Base-by-base conservation (phyloP, 1,140 invertebrate genomes). In the Bombyx mandarina region DNA sequence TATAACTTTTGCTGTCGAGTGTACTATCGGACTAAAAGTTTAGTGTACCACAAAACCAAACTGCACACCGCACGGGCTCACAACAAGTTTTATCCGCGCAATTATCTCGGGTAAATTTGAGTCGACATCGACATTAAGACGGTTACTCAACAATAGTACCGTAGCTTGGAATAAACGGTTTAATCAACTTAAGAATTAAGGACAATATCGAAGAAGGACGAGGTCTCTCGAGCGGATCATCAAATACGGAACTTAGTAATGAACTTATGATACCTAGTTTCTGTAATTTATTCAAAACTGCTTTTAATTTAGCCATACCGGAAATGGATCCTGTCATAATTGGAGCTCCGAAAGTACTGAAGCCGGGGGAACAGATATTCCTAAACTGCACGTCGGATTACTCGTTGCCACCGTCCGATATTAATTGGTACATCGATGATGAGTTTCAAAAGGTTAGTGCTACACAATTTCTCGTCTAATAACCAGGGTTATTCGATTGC, bases 381-480 rank as follows among this genome's bases (percentile, higher is more conserved):
- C 89, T 90, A 50, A 91, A 90, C 70, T 92, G 91, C 77, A 84
- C 89, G 45, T 90, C 90, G 22, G 89, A 89, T 68, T 89, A 85
- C 65, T 90, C 90, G 10, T 88, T 90, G 66, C 88, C 91, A 43
- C 88, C 90, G 8, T 88, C 91, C 7, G 88, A 89, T 52, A 87
- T 92, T 56, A 88, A 88, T 56, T 92, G 91, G 91, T 91, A 89
- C 70, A 90, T 92, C 65, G 91, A 92, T 71, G 89, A 89, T 60
- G 88, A 89, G 55, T 53, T 81, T 52, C 79, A 82, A 66, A 89
- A 89, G 88, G 89, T 90, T 55, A n/a, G 65, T 76, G 1, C 12
- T 18, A 61, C 35, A 58, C 60, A 63, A 63, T 59, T 54, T 48
- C 45, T 57, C 57, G 22, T 54, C 45, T 55, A 55, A 47, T 49